Evolutionary conservation across 2,888 invertebrate species (phyloP), one percentile per base, ranked within the genome.

Genomic region (Atethmia centrago): DNA sequence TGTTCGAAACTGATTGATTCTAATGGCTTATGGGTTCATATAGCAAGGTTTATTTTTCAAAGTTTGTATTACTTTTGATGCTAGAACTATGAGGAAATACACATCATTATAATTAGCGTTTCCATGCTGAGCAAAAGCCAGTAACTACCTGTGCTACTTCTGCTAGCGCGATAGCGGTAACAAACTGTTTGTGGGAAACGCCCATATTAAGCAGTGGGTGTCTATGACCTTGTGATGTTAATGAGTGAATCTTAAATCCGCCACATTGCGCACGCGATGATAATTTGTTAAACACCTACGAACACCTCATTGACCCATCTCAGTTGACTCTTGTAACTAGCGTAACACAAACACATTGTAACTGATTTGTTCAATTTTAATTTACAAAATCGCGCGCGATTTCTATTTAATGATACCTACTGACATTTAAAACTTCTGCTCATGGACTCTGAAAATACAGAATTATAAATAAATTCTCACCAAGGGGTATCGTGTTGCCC

Each of bases 271-370:
- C 68, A 65, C 61, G 53, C 25, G 69, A 28, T 49, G 53, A 62
- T 81, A 59, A 80, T 77, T 62, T 71, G 68, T 31, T 77, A 21
- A 61, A 66, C 80, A 77, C 81, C 80, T 73, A 77, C 59, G 31
- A 21, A 16, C 58, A 59, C 62, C 79, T 82, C 68, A 53, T 82
- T 82, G 81, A 82, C 81, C 77, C 31, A 73, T 70, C 71, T 53
- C 55, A 82, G 58, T 82, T 82, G 79, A 82, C 81, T 82, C 59
- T 67, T 74, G n/a, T 74, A 31, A 66, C 31, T 42, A 59, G 55
- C 56, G 82, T 78, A 68, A 78, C 31, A n/a, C 28, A 51, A 56
- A 53, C 61, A 28, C 28, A 56, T 70, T 16, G 16, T 5, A 28
- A n/a, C 21, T 9, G 47, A 63, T 47, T 63, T n/a, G 21, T 47